Conservation (phyloP, 37 sponge, comb jelly and placozoan genomes). For the Agelas oroides region DNA sequence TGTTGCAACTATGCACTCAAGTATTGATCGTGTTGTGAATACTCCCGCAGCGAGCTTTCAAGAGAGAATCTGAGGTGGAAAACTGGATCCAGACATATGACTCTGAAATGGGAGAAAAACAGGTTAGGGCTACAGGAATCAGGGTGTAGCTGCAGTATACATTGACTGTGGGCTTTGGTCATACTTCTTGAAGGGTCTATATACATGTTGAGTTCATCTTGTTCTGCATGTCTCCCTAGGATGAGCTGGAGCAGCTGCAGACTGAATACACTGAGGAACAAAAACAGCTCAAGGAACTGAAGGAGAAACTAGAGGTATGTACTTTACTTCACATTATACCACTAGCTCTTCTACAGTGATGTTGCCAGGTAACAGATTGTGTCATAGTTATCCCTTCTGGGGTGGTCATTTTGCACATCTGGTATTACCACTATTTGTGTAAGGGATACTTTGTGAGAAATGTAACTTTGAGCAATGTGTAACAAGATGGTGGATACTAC, state of each 20-base stretch:
- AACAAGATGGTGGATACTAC: background rate
- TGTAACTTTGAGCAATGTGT: no score
- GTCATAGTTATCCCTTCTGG: no score
- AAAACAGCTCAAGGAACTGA: constrained; percentile 86
- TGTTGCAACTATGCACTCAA: no score
- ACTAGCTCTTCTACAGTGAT: no score
- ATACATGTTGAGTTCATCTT: no score
- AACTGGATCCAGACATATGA: constrained; percentile 97
- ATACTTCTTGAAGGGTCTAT: no score
- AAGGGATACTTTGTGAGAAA: no score
- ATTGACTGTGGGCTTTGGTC: background rate
- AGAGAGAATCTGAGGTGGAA: constrained; percentile 90
- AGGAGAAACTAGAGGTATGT: constrained; percentile 78
- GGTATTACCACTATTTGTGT: no score
- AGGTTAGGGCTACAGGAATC: constrained; percentile 49
- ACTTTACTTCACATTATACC: background rate
- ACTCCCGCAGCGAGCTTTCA: constrained; percentile 69
- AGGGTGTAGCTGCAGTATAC: background rate
- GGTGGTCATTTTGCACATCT: no score
- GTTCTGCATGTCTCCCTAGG: constrained; percentile 16
- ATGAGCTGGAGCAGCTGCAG: constrained; percentile 78
- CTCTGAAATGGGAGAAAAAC: constrained; percentile 90
- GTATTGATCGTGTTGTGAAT: no score
- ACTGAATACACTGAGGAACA: constrained; percentile 72
- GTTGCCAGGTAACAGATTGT: no score